These are phyloP conservation scores for Lomographa bimaculata DNA, from an alignment of 2,888 invertebrate species.

Conservation along the genomic window DNA sequence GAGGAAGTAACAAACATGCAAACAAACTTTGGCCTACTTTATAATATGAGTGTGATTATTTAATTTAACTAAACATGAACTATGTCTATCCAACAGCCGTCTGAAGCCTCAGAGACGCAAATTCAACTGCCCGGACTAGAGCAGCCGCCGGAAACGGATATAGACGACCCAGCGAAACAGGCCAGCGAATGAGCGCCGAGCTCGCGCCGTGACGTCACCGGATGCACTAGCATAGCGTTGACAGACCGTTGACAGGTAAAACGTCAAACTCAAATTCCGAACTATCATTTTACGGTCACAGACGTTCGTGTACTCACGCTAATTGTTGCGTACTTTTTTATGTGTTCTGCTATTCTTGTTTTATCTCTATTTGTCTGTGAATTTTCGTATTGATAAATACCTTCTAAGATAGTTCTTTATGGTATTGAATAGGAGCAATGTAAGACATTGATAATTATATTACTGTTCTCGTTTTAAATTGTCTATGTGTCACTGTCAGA, in stretches of 20 bases:
- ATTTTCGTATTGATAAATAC: background rate
- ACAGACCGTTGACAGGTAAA: slow-evolving; percentile 23
- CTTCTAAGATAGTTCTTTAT: background rate
- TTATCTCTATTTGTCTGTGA: background rate
- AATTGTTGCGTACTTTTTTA: slow-evolving; percentile 1
- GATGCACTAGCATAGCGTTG: slow-evolving; percentile 16
- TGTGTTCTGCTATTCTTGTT: background rate
- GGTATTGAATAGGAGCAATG: slow-evolving; percentile 1
- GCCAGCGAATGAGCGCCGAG: slow-evolving; percentile 42
- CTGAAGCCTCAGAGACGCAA: slow-evolving; percentile 91
- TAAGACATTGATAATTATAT: slow-evolving; percentile 7
- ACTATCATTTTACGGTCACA: background rate
- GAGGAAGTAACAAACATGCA: too few species aligned
- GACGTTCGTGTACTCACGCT: background rate
- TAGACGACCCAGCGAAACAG: slow-evolving; percentile 64
- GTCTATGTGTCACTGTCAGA: slow-evolving; percentile 2
- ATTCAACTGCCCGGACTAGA: slow-evolving; percentile 89
- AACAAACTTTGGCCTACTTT: too few species aligned
- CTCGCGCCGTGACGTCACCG: slow-evolving; percentile 14
- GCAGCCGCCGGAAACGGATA: slow-evolving; percentile 65
- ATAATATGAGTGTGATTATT: too few species aligned
- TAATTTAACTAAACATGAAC: too few species aligned
- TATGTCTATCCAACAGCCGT: slow-evolving; percentile 85
- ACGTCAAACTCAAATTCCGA: slow-evolving; percentile 1
- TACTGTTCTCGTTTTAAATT: slow-evolving; percentile 5